Conservation (phyloP, 2,113 vertebrate genomes). For the Anhinga anhinga region DNA sequence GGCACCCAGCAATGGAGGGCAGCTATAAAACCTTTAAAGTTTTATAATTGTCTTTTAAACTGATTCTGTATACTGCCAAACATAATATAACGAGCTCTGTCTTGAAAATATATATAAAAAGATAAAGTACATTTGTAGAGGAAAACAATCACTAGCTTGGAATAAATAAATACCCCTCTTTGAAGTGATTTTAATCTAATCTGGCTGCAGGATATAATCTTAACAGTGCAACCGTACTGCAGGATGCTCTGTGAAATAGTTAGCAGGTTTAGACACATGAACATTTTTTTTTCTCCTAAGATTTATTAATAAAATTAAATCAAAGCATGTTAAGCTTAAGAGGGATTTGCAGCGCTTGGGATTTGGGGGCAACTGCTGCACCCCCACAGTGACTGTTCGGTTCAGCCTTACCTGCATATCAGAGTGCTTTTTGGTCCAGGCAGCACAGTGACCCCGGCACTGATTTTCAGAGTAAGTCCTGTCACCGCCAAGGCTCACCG, state of each 20-base stretch:
- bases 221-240: background rate
- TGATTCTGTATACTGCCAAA: background rate
- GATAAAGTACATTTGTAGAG: background rate
- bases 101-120: background rate
- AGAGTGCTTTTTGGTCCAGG: background rate
- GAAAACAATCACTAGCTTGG: conserved; percentile 16
- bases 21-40: background rate
- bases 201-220: conserved; percentile 43
- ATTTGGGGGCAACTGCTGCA: background rate
- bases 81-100: background rate
- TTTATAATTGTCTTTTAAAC: background rate
- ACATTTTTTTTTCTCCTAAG: background rate
- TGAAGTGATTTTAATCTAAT: conserved; percentile 55
- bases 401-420: background rate
- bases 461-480: background rate
- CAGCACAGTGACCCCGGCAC: background rate
- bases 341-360: conserved; percentile 3
- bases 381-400: rapidly evolving
- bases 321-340: conserved; percentile 16
- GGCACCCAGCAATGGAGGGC: background rate
- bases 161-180: conserved; percentile 40
- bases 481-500: background rate
- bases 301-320: conserved; percentile 53
- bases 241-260: background rate
- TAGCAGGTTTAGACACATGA: conserved; percentile 30